Conservation (phyloP, 1,140 invertebrate genomes). For the Apis dorsata region DNA sequence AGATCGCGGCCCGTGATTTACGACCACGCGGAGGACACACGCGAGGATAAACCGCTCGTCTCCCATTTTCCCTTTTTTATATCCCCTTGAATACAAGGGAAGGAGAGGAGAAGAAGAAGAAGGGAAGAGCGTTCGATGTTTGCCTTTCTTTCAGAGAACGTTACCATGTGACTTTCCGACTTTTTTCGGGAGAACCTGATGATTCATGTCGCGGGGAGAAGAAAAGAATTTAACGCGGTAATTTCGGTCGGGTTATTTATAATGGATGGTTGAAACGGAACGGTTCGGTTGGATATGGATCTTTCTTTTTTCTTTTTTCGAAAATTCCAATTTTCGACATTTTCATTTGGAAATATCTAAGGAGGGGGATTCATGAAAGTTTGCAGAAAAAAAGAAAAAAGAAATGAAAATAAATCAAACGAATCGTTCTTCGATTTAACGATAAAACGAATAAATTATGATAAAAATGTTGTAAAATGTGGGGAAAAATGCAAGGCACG, state of each 20-base stretch:
- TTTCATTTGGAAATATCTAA: too few relatives aligned
- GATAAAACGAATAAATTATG: neutral
- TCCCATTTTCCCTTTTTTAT: neutral
- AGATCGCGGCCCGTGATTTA: slow-evolving; percentile 49
- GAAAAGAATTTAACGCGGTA: neutral
- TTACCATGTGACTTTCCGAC: neutral
- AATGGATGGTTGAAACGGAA: neutral
- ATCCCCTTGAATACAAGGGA: neutral
- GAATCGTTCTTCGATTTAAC: neutral
- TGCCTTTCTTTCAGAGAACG: neutral
- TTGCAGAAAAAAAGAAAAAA: too few relatives aligned
- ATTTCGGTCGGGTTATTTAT: neutral
- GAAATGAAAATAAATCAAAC: too few relatives aligned
- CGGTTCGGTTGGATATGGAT: too few relatives aligned
- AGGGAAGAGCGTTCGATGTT: neutral
- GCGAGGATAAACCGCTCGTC: slow-evolving; percentile 3
- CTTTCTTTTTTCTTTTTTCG: too few relatives aligned
- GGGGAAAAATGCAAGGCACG: too few relatives aligned
- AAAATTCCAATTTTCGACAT: too few relatives aligned
- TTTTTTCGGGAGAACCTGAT: neutral
- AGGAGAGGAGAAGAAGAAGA: too few relatives aligned
- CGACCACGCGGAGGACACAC: slow-evolving; percentile 17
- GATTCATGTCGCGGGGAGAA: neutral
- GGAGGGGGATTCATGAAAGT: too few relatives aligned
- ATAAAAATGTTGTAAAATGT: neutral